A percentile compares a stretch with the other conserved stretches of the same genome.
phyloP scores from a whole-genome alignment of 2,113 vertebrate species.

The Tor tambroides region DNA sequence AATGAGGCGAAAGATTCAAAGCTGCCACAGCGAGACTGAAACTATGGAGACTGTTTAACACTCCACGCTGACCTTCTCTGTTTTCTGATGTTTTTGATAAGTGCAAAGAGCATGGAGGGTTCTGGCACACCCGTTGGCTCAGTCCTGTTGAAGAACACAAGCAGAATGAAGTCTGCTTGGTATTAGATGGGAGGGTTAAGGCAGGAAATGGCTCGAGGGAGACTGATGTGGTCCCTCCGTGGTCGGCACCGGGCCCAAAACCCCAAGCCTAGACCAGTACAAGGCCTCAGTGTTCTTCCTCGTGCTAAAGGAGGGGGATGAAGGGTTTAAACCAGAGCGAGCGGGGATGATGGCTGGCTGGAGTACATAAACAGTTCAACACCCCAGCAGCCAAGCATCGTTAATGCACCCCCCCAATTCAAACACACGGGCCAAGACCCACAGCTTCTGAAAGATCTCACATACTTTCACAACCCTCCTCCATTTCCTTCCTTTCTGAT shows the following conservation, averaged over 20 bases:
- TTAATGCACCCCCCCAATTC: neutral
- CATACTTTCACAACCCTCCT: slow-evolving; percentile 18
- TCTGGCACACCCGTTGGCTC: slow-evolving; percentile 54
- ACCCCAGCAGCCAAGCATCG: slow-evolving; percentile 48
- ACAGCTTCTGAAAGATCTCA: slow-evolving; percentile 31
- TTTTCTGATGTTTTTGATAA: slow-evolving; percentile 45
- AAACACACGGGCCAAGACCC: slow-evolving; percentile 29
- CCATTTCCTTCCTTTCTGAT: neutral
- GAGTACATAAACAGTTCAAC: slow-evolving; percentile 68
- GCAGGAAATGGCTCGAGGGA: slow-evolving; percentile 77
- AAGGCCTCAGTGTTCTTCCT: slow-evolving; percentile 63
- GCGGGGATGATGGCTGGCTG: slow-evolving; percentile 40
- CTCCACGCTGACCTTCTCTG: neutral
- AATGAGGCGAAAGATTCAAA: neutral
- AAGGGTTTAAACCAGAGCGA: slow-evolving; percentile 49
- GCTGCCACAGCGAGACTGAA: neutral
- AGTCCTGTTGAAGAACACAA: slow-evolving; percentile 49
- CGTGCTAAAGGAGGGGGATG: slow-evolving; percentile 14
- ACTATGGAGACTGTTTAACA: slow-evolving; percentile 25
- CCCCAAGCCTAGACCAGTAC: slow-evolving; percentile 48
- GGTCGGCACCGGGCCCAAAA: slow-evolving; percentile 51
- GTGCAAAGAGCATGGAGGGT: slow-evolving; percentile 26
- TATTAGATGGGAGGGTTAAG: slow-evolving; percentile 72
- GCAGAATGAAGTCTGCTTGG: slow-evolving; percentile 76
- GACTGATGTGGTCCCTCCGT: slow-evolving; percentile 60